Percentiles rank a stretch among this genome's conserved stretches.
Conservation (phyloP, 2,113 vertebrate species). For the Morphnarchus princeps region DNA sequence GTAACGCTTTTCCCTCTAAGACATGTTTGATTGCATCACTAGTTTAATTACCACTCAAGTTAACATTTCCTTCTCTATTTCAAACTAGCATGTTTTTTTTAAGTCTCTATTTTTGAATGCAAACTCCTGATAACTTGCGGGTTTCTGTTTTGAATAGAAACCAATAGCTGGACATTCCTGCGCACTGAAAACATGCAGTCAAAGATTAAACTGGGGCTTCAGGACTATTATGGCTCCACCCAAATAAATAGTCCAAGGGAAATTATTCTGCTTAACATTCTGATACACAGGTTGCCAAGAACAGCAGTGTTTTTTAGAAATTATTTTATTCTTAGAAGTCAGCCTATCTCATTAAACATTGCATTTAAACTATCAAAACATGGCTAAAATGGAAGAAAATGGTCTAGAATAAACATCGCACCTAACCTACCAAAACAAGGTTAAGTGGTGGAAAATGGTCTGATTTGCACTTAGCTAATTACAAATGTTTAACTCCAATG, state of each 20-base stretch:
- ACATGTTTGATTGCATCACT: not conserved
- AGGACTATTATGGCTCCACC: slow-evolving; percentile 51
- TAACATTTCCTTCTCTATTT: slow-evolving; percentile 25
- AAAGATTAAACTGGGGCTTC: slow-evolving; percentile 60
- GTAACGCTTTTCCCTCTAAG: not conserved
- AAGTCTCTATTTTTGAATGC: slow-evolving; percentile 24
- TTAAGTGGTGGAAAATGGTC: not conserved
- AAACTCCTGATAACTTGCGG: slow-evolving; percentile 6
- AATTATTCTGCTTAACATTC: slow-evolving; percentile 50
- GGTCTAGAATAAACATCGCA: not conserved
- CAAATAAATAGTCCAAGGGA: slow-evolving; percentile 64
- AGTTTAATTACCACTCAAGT: not conserved
- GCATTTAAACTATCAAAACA: not conserved
- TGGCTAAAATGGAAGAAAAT: not conserved
- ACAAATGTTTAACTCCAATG: not conserved
- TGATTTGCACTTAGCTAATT: not conserved
- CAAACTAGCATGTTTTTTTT: not conserved
- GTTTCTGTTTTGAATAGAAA: slow-evolving; percentile 48
- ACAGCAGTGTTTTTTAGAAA: slow-evolving; percentile 54
- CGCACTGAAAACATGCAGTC: slow-evolving; percentile 47
- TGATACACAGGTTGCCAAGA: slow-evolving; percentile 62
- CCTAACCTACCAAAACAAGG: not conserved
- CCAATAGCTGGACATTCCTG: slow-evolving; percentile 39
- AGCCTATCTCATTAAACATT: slow-evolving; percentile 22
- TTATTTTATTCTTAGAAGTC: slow-evolving; percentile 45